These are phyloP conservation scores for Meda fulgida DNA, from an alignment of 2,797 vertebrate genomes.

Conservation along the genomic window DNA sequence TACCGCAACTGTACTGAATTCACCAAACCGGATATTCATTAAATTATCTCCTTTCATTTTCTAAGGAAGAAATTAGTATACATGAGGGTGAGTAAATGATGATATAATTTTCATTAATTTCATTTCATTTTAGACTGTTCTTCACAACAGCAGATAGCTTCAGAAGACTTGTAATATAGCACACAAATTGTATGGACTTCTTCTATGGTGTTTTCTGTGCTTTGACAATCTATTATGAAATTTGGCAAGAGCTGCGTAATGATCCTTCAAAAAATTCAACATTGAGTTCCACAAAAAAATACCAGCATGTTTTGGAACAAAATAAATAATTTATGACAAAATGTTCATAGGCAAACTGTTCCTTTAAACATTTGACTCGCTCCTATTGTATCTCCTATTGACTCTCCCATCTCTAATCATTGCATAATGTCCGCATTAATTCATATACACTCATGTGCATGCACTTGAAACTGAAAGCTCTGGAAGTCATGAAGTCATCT, in stretches of 20 bases:
- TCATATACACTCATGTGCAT: slow-evolving; percentile 26
- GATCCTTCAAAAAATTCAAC: background rate
- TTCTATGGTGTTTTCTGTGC: background rate
- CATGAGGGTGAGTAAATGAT: background rate
- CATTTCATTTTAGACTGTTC: background rate
- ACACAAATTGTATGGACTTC: background rate
- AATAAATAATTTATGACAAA: background rate
- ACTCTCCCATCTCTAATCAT: background rate
- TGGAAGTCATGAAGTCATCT: slow-evolving; percentile 66
- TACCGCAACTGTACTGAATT: background rate
- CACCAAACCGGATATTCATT: background rate
- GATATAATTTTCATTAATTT: background rate
- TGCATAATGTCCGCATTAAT: slow-evolving; percentile 9
- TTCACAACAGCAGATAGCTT: background rate
- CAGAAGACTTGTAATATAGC: background rate
- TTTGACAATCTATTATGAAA: background rate
- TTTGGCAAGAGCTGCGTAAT: background rate
- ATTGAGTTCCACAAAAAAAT: background rate
- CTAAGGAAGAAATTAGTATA: background rate
- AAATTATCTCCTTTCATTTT: background rate
- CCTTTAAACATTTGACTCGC: background rate
- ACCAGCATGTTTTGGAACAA: background rate
- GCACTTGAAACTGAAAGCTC: slow-evolving; percentile 49
- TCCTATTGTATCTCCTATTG: background rate
- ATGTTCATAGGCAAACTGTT: background rate